These are phyloP conservation scores for Lasioglossum vierecki DNA, from an alignment of 2,888 invertebrate genomes.

Conservation along the genomic window DNA sequence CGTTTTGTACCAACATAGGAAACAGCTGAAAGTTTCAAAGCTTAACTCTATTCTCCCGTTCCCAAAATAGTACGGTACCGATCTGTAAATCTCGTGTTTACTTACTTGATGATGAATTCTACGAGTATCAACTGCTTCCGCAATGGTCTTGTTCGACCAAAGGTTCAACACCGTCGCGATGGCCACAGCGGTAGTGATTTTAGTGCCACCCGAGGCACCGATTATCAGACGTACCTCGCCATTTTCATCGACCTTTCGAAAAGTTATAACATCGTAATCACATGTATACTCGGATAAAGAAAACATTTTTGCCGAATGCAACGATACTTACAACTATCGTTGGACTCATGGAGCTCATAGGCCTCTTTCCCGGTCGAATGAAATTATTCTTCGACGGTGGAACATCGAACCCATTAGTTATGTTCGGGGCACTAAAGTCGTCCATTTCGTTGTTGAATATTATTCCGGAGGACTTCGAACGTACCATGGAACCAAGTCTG, in stretches of 20 bases:
- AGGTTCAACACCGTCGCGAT: slow-evolving; percentile 87
- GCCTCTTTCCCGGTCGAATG: slow-evolving; percentile 91
- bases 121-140: slow-evolving; percentile 88
- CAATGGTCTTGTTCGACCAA: slow-evolving; percentile 87
- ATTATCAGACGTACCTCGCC: slow-evolving; percentile 86
- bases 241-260: slow-evolving; percentile 79
- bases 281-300: not conserved
- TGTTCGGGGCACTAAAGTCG: slow-evolving; percentile 94
- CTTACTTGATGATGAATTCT: slow-evolving; percentile 94
- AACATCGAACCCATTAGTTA: slow-evolving; percentile 89
- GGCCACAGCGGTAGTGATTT: slow-evolving; percentile 93
- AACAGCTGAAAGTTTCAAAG: slow-evolving; percentile 72
- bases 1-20: slow-evolving; percentile 78
- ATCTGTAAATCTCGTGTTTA: not conserved
- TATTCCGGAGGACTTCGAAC: slow-evolving; percentile 93
- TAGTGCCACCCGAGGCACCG: slow-evolving; percentile 96
- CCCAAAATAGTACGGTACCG: not conserved
- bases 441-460: slow-evolving; percentile 98
- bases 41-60: not conserved
- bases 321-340: slow-evolving; percentile 88
- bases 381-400: slow-evolving; percentile 93
- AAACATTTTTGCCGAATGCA: not conserved
- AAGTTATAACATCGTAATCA: not conserved
- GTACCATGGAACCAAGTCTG: slow-evolving; percentile 91
- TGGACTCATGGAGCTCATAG: slow-evolving; percentile 95